Base-by-base conservation (phyloP, 1,140 invertebrate species). In the Radopholus similis region DNA sequence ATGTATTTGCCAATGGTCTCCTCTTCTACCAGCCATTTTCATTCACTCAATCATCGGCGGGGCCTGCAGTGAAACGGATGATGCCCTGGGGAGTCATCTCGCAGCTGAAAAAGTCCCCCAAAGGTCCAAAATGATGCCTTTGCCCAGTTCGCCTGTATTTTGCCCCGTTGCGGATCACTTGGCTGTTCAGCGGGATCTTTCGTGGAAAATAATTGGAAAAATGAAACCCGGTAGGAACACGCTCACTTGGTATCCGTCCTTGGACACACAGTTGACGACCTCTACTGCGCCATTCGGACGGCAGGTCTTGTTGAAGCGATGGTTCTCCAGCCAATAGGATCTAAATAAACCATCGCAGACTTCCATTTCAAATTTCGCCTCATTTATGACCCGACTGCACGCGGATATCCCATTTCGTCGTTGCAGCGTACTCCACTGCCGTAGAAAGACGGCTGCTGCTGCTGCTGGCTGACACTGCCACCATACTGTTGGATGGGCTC, bases 241-340 rank as follows among this genome's bases (percentile, higher is more conserved):
- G 35, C 74, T 74, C n/a, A n/a, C n/a, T 38, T 59, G 32, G 30
- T 58, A 53, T n/a, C 73, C 73, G 18, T 77, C 75, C 38, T 75
- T 75, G 15, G 71, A 55, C 23, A 75, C 37, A 55, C 73, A 75
- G 32, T 78, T 78, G n/a, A 78, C 71, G 38, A 75, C 73, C 55
- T 75, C 73, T 21, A 78, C 76, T 28, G 68, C 70, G 2, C 73
- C 73, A 28, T 51, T 63, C 18, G 58, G 34, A 37, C 34, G 42
- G 64, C 73, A 75, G 9, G 70, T 77, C 55, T 78, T 75, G 40
- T 75, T 77, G 53, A 75, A 75, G 32, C 75, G 75, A 55, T 75
- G 71, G 58, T 75, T 75, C 53, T 75, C 73, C 18, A 74, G 57
- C 73, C 73, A 75, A 40, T 71, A 62, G n/a, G 47, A 51, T 38